phyloP scores from a whole-genome alignment of 2,113 vertebrate species.

The Lucifuga dentata region DNA sequence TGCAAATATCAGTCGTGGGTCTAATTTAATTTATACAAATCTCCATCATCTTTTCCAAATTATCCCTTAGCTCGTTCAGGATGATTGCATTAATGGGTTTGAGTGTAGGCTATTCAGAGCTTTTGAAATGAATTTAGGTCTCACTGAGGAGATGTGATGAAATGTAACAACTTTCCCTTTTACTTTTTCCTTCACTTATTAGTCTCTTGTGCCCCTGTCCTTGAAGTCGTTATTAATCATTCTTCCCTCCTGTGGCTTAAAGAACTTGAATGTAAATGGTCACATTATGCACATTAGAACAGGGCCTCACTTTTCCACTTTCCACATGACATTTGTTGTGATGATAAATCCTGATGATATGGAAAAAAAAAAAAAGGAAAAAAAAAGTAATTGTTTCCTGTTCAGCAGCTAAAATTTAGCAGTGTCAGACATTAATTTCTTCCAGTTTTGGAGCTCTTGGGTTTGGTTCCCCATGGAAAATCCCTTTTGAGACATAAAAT shows the following conservation, averaged over 20 bases:
- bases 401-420: not conserved
- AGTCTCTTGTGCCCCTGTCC: constrained; percentile 10
- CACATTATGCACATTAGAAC: not conserved
- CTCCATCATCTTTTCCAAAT: constrained; percentile 42
- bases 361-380: too few species aligned
- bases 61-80: constrained; percentile 19
- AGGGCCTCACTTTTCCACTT: not conserved
- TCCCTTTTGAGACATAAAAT: not conserved
- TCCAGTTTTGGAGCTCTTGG: not conserved
- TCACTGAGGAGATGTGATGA: constrained; percentile 14
- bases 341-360: constrained; percentile 9
- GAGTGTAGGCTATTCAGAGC: not conserved
- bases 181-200: constrained; percentile 20
- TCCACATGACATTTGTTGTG: constrained; percentile 14
- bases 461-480: not conserved
- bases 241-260: constrained; percentile 2
- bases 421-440: constrained; percentile 4
- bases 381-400: not conserved
- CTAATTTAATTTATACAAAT: constrained; percentile 38
- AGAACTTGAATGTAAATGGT: constrained; percentile 20
- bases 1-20: constrained; percentile 23
- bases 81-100: constrained; percentile 29
- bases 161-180: constrained; percentile 30
- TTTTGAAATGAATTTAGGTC: constrained; percentile 33
- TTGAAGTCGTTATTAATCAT: constrained; percentile 32